phyloP scores from a whole-genome alignment of 2,797 vertebrate species.

The Lepilemur ruficaudatus region DNA sequence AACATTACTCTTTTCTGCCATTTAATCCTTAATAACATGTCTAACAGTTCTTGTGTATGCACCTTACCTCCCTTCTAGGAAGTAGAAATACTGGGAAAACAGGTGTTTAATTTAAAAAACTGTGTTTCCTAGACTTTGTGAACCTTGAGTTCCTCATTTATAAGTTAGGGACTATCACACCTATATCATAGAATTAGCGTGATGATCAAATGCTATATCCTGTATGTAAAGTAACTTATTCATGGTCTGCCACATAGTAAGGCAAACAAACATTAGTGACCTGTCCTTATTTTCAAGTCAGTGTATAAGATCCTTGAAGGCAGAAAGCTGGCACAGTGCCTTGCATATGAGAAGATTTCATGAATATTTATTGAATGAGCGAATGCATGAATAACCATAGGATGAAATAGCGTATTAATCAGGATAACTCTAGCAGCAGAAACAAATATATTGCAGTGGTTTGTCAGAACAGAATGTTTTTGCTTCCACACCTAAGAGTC shows the following conservation, averaged over 20 bases:
- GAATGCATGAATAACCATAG: slow-evolving; percentile 62
- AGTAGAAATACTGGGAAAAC: not conserved
- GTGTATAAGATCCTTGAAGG: slow-evolving; percentile 32
- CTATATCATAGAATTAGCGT: not conserved
- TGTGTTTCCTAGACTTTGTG: not conserved
- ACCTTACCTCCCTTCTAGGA: not conserved
- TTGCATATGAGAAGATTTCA: slow-evolving; percentile 53
- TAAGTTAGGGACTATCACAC: not conserved
- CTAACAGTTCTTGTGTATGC: not conserved
- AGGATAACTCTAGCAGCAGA: slow-evolving; percentile 40
- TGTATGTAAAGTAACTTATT: not conserved
- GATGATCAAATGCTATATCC: not conserved
- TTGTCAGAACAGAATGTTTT: slow-evolving; percentile 27
- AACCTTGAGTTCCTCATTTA: not conserved
- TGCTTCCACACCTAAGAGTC: slow-evolving; percentile 32
- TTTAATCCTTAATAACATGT: not conserved
- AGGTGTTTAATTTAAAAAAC: not conserved
- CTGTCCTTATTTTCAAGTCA: slow-evolving; percentile 38
- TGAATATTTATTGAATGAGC: slow-evolving; percentile 72
- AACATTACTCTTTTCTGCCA: not conserved
- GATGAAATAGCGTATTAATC: slow-evolving; percentile 62
- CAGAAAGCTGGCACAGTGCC: slow-evolving; percentile 48
- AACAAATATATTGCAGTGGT: slow-evolving; percentile 31
- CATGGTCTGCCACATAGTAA: not conserved
- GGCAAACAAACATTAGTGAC: slow-evolving; percentile 11